Evolutionary conservation across 2,888 invertebrate genomes (phyloP).

Genomic region (Drosophila subquinaria): DNA sequence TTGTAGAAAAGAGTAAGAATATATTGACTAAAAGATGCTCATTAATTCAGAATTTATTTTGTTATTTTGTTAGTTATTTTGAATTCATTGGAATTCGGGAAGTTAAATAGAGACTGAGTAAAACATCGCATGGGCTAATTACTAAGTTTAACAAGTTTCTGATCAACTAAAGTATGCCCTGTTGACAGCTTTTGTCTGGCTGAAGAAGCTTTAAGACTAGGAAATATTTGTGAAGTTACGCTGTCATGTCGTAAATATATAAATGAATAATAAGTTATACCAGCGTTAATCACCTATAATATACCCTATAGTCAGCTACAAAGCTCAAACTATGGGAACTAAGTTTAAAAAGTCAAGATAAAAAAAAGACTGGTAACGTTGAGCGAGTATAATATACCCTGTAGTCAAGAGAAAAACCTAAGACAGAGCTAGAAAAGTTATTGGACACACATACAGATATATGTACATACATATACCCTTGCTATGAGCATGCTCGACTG

Average conservation of each 20-base stretch:
- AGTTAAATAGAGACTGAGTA: neutral
- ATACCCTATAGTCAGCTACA: neutral
- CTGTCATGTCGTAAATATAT: neutral
- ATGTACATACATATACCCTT: neutral
- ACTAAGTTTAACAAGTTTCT: neutral
- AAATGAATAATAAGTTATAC: neutral
- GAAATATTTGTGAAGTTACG: neutral
- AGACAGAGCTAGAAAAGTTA: neutral
- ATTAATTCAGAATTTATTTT: too few species aligned
- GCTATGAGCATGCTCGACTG: neutral
- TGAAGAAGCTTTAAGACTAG: neutral
- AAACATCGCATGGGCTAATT: neutral
- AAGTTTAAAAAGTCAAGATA: too few species aligned
- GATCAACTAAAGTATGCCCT: neutral
- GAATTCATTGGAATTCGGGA: too few species aligned
- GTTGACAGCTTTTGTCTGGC: neutral
- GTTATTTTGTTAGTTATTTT: too few species aligned
- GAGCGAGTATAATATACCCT: too few species aligned
- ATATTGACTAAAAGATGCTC: too few species aligned
- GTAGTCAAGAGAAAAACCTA: neutral
- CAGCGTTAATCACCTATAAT: neutral
- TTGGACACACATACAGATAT: neutral
- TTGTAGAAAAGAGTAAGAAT: neutral
- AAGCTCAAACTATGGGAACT: neutral
- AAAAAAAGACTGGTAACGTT: too few species aligned